Evolutionary conservation across 2,113 vertebrate species (phyloP).

Genomic region (Chionis minor): DNA sequence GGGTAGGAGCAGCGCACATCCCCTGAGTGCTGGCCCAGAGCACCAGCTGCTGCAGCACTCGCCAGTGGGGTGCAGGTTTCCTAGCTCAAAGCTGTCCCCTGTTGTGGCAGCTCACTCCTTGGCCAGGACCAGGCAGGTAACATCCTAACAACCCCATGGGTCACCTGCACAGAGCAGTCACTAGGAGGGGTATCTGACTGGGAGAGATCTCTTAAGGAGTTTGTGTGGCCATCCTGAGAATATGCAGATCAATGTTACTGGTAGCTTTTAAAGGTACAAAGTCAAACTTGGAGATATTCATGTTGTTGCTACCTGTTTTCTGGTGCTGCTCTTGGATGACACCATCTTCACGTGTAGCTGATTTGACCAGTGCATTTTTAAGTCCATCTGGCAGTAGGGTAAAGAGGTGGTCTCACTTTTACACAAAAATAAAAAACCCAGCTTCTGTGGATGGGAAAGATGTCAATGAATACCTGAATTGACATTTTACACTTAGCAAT

Average conservation of each 20-base stretch:
- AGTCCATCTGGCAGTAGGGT: background rate
- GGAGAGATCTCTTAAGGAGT: background rate
- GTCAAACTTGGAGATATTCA: background rate
- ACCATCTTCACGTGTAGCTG: background rate
- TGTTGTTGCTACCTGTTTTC: background rate
- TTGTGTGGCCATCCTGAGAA: background rate
- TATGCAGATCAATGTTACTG: background rate
- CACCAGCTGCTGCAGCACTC: background rate
- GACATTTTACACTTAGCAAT: background rate
- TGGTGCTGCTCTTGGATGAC: background rate
- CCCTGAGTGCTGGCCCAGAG: background rate
- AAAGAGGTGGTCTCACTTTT: background rate
- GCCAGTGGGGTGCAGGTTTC: background rate
- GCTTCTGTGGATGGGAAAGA: background rate
- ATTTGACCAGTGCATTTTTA: background rate
- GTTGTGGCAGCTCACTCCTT: background rate
- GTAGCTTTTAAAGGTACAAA: background rate
- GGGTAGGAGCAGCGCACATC: accelerated
- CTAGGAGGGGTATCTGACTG: background rate
- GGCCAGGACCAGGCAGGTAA: background rate
- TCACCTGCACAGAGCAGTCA: background rate
- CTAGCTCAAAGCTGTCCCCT: background rate
- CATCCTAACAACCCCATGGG: background rate
- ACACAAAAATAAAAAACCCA: background rate
- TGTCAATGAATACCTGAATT: background rate